Conservation (phyloP, 2,888 invertebrate genomes). For the Nephrotoma guestfalica region DNA sequence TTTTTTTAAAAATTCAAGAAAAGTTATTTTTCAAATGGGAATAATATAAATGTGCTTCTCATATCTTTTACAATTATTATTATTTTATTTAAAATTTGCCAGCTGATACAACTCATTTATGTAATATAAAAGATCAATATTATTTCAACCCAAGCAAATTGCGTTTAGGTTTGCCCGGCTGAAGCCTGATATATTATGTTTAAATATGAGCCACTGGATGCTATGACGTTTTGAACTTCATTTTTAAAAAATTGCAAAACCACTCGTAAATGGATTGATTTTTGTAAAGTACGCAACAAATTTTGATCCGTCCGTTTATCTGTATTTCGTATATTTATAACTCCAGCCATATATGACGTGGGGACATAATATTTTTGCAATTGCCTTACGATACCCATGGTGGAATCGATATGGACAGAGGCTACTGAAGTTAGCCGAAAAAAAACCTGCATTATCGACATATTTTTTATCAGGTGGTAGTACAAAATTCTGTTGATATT, state of each 20-base stretch:
- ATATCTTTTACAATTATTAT: background rate
- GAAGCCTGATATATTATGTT: background rate
- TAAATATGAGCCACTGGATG: background rate
- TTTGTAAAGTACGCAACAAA: background rate
- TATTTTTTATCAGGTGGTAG: too few species aligned
- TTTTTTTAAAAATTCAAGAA: background rate
- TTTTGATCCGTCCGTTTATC: background rate
- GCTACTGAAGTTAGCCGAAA: too few species aligned
- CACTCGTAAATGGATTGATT: background rate
- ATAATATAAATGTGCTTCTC: background rate
- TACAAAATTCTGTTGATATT: too few species aligned
- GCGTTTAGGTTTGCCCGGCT: background rate
- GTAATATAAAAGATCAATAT: background rate
- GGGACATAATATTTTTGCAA: background rate
- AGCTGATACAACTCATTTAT: background rate
- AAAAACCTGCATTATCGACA: too few species aligned
- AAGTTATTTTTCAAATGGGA: background rate
- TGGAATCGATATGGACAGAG: background rate
- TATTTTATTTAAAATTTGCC: background rate
- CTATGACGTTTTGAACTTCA: background rate
- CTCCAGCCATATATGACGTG: background rate
- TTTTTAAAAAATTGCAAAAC: background rate
- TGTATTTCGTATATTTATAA: background rate
- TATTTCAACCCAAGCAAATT: background rate
- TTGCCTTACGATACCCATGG: background rate